Conservation (phyloP, 2,797 vertebrate genomes). For the Pteropus rufus region DNA sequence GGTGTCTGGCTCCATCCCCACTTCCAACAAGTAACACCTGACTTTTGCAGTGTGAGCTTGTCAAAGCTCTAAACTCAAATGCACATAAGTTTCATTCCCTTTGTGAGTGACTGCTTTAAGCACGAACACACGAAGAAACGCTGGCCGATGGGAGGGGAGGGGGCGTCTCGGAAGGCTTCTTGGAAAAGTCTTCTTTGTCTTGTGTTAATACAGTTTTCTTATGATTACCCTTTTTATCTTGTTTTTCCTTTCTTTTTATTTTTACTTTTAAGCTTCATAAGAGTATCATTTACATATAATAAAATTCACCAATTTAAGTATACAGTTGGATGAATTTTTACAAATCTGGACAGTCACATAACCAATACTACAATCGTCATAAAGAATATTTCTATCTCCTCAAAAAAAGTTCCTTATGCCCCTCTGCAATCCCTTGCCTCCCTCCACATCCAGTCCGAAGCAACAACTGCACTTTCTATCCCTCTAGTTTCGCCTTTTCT, state of each 20-base stretch:
- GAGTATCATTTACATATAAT: not conserved
- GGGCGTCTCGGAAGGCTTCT: not conserved
- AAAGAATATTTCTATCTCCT: not conserved
- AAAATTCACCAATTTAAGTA: not conserved
- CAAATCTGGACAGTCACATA: not conserved
- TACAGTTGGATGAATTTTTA: not conserved
- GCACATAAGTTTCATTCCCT: not conserved
- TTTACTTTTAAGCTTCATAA: not conserved
- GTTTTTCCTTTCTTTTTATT: not conserved
- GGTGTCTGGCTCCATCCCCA: not conserved
- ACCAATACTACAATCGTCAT: not conserved
- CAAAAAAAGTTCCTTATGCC: not conserved
- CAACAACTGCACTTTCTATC: not conserved
- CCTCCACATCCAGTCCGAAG: not conserved
- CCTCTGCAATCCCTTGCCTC: not conserved
- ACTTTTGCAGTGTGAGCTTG: not conserved
- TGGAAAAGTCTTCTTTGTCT: not conserved
- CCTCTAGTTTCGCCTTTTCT: not conserved
- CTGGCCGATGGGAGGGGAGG: not conserved
- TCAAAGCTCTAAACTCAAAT: not conserved
- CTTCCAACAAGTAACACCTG: not conserved
- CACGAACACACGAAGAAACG: not conserved
- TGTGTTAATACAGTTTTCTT: not conserved
- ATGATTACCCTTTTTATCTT: not conserved
- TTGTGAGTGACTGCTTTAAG: not conserved